Conservation (phyloP, 2,113 vertebrate species). For the Phoenicopterus ruber region DNA sequence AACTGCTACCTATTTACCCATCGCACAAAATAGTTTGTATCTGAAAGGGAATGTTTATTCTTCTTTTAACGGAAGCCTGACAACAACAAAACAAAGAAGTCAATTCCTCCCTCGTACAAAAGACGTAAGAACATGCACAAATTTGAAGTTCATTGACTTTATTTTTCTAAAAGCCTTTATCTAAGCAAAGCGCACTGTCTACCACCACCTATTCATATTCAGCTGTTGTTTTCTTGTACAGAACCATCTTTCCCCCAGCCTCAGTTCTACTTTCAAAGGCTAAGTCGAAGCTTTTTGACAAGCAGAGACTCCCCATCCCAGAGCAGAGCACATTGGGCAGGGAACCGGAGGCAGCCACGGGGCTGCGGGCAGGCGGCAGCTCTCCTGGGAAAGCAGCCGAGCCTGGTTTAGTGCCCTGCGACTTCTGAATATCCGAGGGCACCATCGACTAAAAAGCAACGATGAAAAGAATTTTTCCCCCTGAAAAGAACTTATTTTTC, state of each 20-base stretch:
- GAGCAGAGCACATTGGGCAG: accelerated
- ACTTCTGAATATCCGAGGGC: not conserved
- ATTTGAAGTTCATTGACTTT: not conserved
- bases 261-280: not conserved
- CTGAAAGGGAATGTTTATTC: not conserved
- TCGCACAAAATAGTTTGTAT: not conserved
- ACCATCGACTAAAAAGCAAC: not conserved
- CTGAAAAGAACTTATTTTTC: not conserved
- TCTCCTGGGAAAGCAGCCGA: not conserved
- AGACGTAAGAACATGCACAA: not conserved
- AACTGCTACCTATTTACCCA: not conserved
- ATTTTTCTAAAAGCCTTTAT: not conserved
- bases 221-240: not conserved
- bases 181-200: not conserved
- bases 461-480: not conserved
- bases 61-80: not conserved
- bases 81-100: not conserved
- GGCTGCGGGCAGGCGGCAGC: not conserved
- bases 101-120: not conserved
- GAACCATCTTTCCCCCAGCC: not conserved
- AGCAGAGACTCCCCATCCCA: not conserved
- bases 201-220: not conserved
- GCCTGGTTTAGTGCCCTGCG: accelerated
- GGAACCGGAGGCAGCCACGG: not conserved
- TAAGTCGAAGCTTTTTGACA: not conserved